Percentiles rank a stretch among this genome's conserved stretches.
These are phyloP conservation scores for Protomyctophum bolini DNA, from an alignment of 2,113 vertebrate species.

Conservation along the genomic window DNA sequence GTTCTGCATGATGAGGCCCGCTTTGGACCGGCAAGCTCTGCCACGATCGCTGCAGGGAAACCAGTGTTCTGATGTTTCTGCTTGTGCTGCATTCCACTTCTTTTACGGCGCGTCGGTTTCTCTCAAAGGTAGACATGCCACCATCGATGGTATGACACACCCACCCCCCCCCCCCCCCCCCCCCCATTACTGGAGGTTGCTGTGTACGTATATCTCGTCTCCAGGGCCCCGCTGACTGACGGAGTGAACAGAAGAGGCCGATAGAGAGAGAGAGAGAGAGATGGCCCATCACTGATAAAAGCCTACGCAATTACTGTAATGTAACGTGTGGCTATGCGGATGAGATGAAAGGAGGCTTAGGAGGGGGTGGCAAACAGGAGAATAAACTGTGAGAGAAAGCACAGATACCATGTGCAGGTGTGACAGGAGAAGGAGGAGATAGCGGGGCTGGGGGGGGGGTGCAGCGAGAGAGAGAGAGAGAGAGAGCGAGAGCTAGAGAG, in stretches of 20 bases:
- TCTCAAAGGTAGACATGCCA: too few species aligned
- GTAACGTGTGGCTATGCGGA: background rate
- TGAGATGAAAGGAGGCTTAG: too few species aligned
- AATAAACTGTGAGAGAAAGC: too few species aligned
- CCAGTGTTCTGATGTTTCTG: too few species aligned
- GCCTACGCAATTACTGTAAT: slow-evolving; percentile 1
- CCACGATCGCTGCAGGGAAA: too few species aligned
- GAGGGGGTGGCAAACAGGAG: too few species aligned
- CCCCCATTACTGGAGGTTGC: background rate
- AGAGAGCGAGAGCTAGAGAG: background rate
- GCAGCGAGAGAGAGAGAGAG: background rate
- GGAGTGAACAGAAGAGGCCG: background rate
- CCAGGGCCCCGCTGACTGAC: background rate
- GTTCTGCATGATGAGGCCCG: too few species aligned
- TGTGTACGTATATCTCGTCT: background rate
- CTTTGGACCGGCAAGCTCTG: too few species aligned
- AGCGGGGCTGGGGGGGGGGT: background rate
- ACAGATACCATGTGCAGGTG: background rate
- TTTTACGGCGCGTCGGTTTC: too few species aligned
- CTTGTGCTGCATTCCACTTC: too few species aligned
- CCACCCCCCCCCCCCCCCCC: too few species aligned
- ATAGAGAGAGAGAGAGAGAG: background rate
- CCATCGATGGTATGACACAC: too few species aligned
- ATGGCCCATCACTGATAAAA: slow-evolving; percentile 10
- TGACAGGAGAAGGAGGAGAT: background rate